Percentiles rank a stretch among this genome's conserved stretches.
Evolutionary conservation across 30 jellyfish, hydroid and myxozoan species (phyloP).

Genomic region (Nemopilema nomurai): DNA sequence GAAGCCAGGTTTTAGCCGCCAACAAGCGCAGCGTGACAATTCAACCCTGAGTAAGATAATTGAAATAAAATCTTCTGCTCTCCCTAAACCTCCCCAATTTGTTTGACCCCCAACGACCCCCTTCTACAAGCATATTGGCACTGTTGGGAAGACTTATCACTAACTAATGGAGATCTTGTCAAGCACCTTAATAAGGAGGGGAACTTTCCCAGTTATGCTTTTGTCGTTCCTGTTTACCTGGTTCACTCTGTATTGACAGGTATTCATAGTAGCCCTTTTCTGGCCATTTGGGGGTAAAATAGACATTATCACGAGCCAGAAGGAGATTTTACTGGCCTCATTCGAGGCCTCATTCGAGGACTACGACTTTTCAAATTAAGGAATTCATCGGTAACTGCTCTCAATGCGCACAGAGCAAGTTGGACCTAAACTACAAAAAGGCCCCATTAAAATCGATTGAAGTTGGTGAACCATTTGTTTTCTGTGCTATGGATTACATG

Average conservation of each 20-base stretch:
- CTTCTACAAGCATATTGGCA: slow-evolving; percentile 14
- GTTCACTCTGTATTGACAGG: slow-evolving; percentile 8
- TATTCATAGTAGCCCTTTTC: slow-evolving; percentile 22
- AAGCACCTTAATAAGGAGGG: neutral
- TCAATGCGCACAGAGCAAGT: neutral
- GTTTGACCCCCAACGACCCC: slow-evolving; percentile 8
- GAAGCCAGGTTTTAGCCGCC: neutral
- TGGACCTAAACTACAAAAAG: neutral
- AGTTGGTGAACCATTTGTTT: slow-evolving; percentile 25
- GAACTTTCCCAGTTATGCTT: neutral
- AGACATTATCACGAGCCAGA: neutral
- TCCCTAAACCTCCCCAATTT: slow-evolving; percentile 12
- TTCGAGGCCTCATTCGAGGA: too few relatives aligned
- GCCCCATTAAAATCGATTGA: slow-evolving; percentile 31
- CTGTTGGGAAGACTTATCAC: slow-evolving; percentile 2
- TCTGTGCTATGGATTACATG: slow-evolving; percentile 53
- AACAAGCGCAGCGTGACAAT: slow-evolving; percentile 18
- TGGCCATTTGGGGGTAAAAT: neutral
- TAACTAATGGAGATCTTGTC: slow-evolving; percentile 6
- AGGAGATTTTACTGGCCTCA: slow-evolving; percentile 17
- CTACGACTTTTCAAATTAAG: slow-evolving; percentile 13
- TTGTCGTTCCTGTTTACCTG: slow-evolving; percentile 17
- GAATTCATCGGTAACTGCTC: neutral
- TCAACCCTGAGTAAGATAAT: neutral
- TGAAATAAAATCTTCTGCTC: slow-evolving; percentile 3